Base-by-base conservation (phyloP, 2,797 vertebrate species). In the Crocodylus rhombifer region DNA sequence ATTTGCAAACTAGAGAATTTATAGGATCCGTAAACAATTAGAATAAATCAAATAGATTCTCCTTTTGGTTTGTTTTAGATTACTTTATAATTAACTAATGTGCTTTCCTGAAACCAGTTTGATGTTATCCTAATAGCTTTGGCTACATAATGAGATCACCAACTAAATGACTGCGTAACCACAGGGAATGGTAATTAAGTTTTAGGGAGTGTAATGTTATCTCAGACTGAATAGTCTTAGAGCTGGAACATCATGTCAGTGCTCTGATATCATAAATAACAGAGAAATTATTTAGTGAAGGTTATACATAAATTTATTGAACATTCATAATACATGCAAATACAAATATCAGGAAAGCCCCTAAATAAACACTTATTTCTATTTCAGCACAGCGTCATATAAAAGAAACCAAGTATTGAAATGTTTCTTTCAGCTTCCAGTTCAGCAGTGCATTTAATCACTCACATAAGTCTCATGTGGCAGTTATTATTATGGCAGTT, bases 1-100 rank as follows among this genome's bases (percentile, higher is more conserved):
- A 14, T 16, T 61, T 79, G 12, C 95, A 30, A 95, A 89, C 14
- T 33, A 75, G 88, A 83, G 21, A 65, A 91, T 90, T 75, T 91
- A 77, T 69, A 87, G 12, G 57, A 33, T 63, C 80, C 63, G 55
- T 96, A 95, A 97, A 84, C 80, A 92, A 92, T 96, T 91, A 95
- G 80, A 95, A 95, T 96, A 96, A 97, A 96, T 97, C 64, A 97
- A 96, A 92, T 91, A 91, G 90, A 93, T 69, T 95, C 56, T 96
- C 65, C 75, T 94, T 92, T 93, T 62, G 60, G 88, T 94, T 94
- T 96, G 65, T 86, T 95, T 95, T 82, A 71, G 26, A 95, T 95
- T 94, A 92, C 93, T 97, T 95, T 97, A 91, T 96, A 97, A 97
- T 97, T 97, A 97, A 97, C 77, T 91, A 94, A 95, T 67, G 23